Base-by-base conservation (phyloP, 92 coral and sea anemone genomes). In the Paramuricea clavata region DNA sequence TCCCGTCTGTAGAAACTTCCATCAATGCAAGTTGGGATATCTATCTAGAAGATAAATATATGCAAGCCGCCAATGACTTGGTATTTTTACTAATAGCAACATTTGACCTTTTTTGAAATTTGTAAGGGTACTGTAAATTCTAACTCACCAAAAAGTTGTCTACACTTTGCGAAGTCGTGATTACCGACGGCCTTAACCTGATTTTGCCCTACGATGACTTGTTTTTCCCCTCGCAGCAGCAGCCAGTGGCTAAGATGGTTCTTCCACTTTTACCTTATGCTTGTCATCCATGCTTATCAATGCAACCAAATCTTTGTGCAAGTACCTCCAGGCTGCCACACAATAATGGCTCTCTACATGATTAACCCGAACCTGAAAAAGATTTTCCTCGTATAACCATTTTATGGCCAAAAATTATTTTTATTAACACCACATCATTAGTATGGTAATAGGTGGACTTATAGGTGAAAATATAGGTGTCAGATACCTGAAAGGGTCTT, bases 161-260 rank as follows among this genome's bases (percentile, higher is more conserved):
- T 70, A 19, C 68, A 69, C 33, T 83, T 83, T 1, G 35, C 1
- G 17, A 83, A 70, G 30, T 71, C 87, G 11, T 70, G 81, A 27
- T 83, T 69, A 12, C 81, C 87, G 0, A 82, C 87, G 0, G 78
- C 78, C 87, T 67, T 82, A 22, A 69, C 79, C 78, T 83, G 87
- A 25, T 83, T 83, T 11, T 79, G 68, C 1, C 87, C 79, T 15
- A 83, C 87, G 32, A 83, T 83, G 8, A 83, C 79, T 69, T 83
- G 67, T 43, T 83, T 69, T 49, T n/a, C 78, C 87, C 17, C 78
- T 43, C 44, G 68, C 79, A 22, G 79, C 79, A 3, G 87, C 87
- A 23, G 87, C 79, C 28, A 68, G 30, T 22, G 79, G 87, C 19
- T 69, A 69, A 10, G 49, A 83, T 11, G 79, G 79, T 25, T 69